phyloP scores from a whole-genome alignment of 2,797 vertebrate genomes.

The Lacerta bilineata region DNA sequence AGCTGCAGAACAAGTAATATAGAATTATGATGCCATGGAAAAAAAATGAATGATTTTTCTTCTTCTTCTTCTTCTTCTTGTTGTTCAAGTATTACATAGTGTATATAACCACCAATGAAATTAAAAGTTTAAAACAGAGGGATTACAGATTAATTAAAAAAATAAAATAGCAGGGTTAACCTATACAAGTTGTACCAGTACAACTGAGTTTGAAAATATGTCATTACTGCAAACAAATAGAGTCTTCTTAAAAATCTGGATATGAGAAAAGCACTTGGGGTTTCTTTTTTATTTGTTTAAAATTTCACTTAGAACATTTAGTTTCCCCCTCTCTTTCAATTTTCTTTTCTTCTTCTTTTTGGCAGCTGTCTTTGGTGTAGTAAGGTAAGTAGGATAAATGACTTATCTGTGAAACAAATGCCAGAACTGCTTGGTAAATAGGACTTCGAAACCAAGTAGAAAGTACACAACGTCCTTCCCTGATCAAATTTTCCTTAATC shows the following conservation, averaged over 20 bases:
- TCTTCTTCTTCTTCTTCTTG: too few relatives aligned
- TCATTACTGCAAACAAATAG: neutral
- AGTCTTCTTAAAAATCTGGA: neutral
- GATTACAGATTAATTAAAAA: too few relatives aligned
- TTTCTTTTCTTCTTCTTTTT: constrained; percentile 17
- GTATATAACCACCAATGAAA: too few relatives aligned
- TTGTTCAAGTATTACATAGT: too few relatives aligned
- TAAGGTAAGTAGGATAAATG: constrained; percentile 41
- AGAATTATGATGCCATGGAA: too few relatives aligned
- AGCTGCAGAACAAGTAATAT: too few relatives aligned
- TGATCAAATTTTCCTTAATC: constrained; percentile 50
- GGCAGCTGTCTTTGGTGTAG: neutral
- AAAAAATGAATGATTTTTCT: too few relatives aligned
- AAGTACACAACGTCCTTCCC: neutral
- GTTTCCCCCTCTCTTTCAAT: neutral
- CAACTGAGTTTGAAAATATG: neutral
- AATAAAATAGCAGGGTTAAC: too few relatives aligned
- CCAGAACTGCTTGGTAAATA: constrained; percentile 21
- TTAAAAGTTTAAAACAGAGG: too few relatives aligned
- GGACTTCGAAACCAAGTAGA: constrained; percentile 51
- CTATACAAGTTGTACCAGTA: too few relatives aligned
- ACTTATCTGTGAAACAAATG: constrained; percentile 36
- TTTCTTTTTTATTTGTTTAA: constrained; percentile 17
- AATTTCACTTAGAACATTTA: constrained; percentile 29
- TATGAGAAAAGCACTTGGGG: neutral